Evolutionary conservation across 2,888 invertebrate species (phyloP).

Genomic region (Dolomedes plantarius): DNA sequence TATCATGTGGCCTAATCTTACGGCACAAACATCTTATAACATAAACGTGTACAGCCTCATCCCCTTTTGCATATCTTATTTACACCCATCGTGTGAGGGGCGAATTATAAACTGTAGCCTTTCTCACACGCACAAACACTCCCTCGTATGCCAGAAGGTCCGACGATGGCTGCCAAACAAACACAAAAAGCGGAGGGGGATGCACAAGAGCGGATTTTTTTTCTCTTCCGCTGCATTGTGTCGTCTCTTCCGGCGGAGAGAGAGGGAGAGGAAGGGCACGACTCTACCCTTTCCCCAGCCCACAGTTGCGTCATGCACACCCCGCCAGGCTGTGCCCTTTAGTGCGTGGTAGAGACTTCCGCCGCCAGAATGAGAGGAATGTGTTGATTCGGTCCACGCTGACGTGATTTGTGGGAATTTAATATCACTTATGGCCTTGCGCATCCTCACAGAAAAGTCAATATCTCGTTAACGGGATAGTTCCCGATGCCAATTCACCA

Average conservation of each 20-base stretch:
- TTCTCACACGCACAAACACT: neutral
- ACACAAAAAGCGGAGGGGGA: slow-evolving; percentile 27
- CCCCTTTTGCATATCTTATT: too few species aligned
- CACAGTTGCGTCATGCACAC: slow-evolving; percentile 41
- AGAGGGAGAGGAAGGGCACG: slow-evolving; percentile 56
- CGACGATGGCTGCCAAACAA: slow-evolving; percentile 16
- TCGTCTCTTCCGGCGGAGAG: slow-evolving; percentile 45
- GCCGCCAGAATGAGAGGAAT: slow-evolving; percentile 4
- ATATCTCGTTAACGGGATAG: neutral
- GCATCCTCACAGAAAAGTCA: neutral
- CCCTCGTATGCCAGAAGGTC: slow-evolving; percentile 3
- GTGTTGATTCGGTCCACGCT: neutral
- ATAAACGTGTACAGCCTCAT: too few species aligned
- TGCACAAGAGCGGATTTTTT: slow-evolving; percentile 47
- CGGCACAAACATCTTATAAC: too few species aligned
- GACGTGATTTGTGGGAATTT: neutral
- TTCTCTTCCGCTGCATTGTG: slow-evolving; percentile 63
- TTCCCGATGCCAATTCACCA: too few species aligned
- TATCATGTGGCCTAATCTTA: too few species aligned
- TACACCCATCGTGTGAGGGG: too few species aligned
- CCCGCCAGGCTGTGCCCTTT: slow-evolving; percentile 24
- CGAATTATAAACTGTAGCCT: neutral
- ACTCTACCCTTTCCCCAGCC: slow-evolving; percentile 37
- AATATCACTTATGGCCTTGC: neutral
- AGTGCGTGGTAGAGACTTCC: slow-evolving; percentile 58